Evolutionary conservation across 1,140 invertebrate species (phyloP), one percentile per base, ranked within the genome.

Genomic region (Monochamus saltuarius): DNA sequence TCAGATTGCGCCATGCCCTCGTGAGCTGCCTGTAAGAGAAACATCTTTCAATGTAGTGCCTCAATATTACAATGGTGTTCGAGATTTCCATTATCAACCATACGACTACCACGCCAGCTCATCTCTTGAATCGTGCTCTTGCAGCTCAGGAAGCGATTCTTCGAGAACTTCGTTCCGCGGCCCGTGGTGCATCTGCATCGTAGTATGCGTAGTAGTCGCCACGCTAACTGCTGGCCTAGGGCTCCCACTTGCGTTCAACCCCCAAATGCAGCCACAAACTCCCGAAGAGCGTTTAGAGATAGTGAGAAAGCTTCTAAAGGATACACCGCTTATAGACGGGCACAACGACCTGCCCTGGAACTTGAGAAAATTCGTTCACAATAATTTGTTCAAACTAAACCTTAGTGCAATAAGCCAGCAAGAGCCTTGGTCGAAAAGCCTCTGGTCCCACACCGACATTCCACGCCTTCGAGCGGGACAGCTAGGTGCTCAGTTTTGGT

Each of bases 321-420:
- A 85, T 56, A 80, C 82, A 10, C 85, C 85, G 7, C 77, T 86
- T 9, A 80, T 83, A 22, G 85, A 86, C 77, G 93, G 91, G 50
- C 92, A 94, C 78, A 95, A 94, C 77, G 91, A 94, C 78, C 83
- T 94, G 71, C 88, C 92, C 39, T 92, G 89, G 87, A 91, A 92
- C 72, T 85, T 92, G 61, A 81, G 90, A 62, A 89, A 88, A 71
- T 89, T 89, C 75, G 84, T 89, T 58, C 86, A 92, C 76, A 94
- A 93, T 78, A 87, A 89, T 75, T 82, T 96, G 45, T 84, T 86
- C 43, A 83, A 84, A 56, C 85, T 94, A 36, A 91, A 94, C 77
- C 83, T 95, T 56, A 88, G 86, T 69, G 83, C 84, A 50, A 80
- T 95, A 35, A 84, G 84, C 52, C 79, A 83, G 39, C 82, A 89